phyloP scores from a whole-genome alignment of 2,797 vertebrate genomes.

The Prionace glauca region DNA sequence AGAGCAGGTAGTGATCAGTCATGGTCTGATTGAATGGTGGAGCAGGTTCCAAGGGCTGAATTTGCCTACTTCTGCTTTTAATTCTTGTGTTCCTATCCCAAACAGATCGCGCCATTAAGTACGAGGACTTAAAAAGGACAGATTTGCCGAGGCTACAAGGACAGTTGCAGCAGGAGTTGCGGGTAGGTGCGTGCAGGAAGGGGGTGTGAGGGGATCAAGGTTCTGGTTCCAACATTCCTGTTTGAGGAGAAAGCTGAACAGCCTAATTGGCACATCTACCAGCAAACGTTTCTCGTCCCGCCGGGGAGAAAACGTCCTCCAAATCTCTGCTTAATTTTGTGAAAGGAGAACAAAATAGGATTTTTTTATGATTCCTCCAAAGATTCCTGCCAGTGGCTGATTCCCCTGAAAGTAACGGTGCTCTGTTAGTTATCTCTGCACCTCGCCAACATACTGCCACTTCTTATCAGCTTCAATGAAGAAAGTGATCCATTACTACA shows the following conservation, averaged over 20 bases:
- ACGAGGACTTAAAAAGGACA: not conserved
- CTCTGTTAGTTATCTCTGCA: constrained; percentile 4
- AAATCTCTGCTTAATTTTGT: constrained; percentile 22
- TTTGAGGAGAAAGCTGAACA: not conserved
- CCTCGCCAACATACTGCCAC: not conserved
- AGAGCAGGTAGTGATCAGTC: no score
- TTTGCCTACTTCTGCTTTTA: no score
- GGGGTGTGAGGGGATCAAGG: not conserved
- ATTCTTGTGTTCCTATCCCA: no score
- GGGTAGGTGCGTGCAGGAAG: not conserved
- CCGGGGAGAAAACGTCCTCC: not conserved
- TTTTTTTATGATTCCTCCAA: constrained; percentile 15
- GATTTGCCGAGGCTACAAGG: not conserved
- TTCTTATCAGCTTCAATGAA: constrained; percentile 18
- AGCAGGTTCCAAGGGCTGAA: no score
- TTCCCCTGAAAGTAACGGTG: not conserved
- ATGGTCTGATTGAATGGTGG: no score
- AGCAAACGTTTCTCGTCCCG: not conserved
- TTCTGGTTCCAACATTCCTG: not conserved
- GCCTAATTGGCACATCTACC: not conserved
- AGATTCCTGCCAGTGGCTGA: not conserved
- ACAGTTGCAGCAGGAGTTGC: no score
- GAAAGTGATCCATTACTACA: constrained; percentile 21
- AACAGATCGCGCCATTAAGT: not conserved
- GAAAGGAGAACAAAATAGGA: not conserved